Evolutionary conservation across 2,797 vertebrate species (phyloP), one percentile per base, ranked within the genome.

Genomic region (Leptatherina wallacei): DNA sequence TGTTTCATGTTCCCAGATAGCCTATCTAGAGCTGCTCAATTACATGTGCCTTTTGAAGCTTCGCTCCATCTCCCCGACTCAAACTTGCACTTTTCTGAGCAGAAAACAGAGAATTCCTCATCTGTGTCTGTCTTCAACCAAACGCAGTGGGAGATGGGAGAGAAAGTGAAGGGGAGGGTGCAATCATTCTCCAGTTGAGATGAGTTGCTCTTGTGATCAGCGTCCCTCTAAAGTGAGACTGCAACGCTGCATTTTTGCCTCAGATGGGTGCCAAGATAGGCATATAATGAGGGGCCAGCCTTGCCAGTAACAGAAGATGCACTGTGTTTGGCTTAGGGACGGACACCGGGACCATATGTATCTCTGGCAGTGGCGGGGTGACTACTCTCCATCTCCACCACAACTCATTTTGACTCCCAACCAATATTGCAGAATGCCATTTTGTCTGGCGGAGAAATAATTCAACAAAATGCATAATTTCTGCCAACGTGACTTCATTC

Each of bases 1-100:
- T 87, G 92, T 92, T 93, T 93, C 90, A 94, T 91, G 92, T 93
- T 92, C 81, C 80, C 86, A 87, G 92, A 93, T 93, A 93, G 87
- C 81, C 88, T 89, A 93, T 93, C 92, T 90, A 84, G 85, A 78
- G 65, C 89, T 87, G 90, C 91, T 93, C 92, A 89, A 89, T 93
- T 93, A 91, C 91, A 91, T 82, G 83, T 80, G 88, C 83, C 90
- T 91, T 93, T 91, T 92, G 92, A 94, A 92, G 92, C 85, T 84
- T 73, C 55, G 73, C 89, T 89, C 90, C 80, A 87, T 91, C 91
- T 84, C 85, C 73, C 75, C 58, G 47, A 88, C 83, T 88, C 85
- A 88, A 88, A 89, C 87, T 91, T 91, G 80, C 75, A 80, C 81
- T 89, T 89, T 89, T 87, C 69, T 70, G 73, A 81, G 69, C 78